Percentiles rank a stretch among this genome's conserved stretches.
These are phyloP conservation scores for Heliconius ethilla DNA, from an alignment of 2,888 invertebrate genomes.

Conservation along the genomic window DNA sequence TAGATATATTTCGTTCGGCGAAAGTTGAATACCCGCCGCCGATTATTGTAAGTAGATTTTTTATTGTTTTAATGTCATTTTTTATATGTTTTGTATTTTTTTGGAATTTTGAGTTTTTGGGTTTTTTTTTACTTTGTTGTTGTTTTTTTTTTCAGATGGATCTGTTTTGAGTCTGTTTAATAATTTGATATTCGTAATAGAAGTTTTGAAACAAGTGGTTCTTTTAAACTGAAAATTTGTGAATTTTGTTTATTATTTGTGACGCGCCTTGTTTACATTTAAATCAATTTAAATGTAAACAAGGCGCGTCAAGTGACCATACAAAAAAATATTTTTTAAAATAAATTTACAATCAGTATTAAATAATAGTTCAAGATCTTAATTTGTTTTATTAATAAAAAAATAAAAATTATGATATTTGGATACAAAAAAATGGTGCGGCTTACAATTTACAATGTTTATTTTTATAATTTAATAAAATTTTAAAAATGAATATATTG, in stretches of 20 bases:
- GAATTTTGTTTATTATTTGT: slow-evolving; percentile 44
- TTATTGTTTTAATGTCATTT: slow-evolving; percentile 41
- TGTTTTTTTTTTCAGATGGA: slow-evolving; percentile 43
- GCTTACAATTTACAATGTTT: not conserved
- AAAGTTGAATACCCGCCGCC: slow-evolving; percentile 88
- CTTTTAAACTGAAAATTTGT: slow-evolving; percentile 16
- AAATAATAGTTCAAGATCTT: too few relatives aligned
- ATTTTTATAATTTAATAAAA: not conserved
- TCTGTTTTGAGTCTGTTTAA: slow-evolving; percentile 30
- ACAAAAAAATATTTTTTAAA: not conserved
- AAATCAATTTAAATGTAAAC: slow-evolving; percentile 25
- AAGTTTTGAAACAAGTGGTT: slow-evolving; percentile 32
- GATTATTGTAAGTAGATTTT: slow-evolving; percentile 86
- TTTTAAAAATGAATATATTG: not conserved
- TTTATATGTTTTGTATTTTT: slow-evolving; percentile 32
- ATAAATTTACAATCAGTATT: too few relatives aligned
- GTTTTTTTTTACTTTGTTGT: slow-evolving; percentile 38
- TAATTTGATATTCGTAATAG: not conserved
- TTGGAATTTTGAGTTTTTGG: slow-evolving; percentile 46
- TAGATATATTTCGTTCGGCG: slow-evolving; percentile 90
- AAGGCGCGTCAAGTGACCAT: slow-evolving; percentile 5
- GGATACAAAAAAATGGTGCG: too few relatives aligned
- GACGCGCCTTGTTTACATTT: slow-evolving; percentile 45
- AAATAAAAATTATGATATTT: too few relatives aligned
- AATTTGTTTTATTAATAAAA: too few relatives aligned